Conservation (phyloP, 2,797 vertebrate genomes). For the Pseudochirops corinnae region DNA sequence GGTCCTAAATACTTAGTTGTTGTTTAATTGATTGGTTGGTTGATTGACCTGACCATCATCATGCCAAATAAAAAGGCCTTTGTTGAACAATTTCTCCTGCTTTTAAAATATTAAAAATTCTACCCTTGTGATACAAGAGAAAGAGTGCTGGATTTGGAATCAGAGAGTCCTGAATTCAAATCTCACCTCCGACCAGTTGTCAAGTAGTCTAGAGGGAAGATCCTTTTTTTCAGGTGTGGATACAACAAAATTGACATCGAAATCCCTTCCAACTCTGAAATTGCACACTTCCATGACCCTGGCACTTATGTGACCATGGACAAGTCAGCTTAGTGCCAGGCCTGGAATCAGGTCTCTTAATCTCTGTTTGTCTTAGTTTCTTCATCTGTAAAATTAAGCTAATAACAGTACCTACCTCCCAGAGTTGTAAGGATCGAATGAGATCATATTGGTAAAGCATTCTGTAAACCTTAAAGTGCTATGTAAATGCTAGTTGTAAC, state of each 20-base stretch:
- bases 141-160: background rate
- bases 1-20: background rate
- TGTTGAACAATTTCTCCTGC: conserved; percentile 52
- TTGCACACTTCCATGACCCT: background rate
- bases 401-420: background rate
- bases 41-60: background rate
- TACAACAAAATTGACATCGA: background rate
- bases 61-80: background rate
- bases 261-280: background rate
- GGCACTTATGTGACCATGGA: background rate
- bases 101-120: conserved; percentile 54
- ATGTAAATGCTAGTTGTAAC: background rate
- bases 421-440: background rate
- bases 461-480: background rate
- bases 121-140: background rate
- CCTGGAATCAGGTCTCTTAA: background rate
- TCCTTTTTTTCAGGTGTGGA: background rate
- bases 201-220: background rate
- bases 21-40: background rate
- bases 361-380: background rate
- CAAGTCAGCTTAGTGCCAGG: background rate
- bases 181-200: background rate
- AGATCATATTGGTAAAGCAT: background rate
- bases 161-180: background rate
- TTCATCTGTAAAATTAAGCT: background rate